Conservation (phyloP, 2,888 invertebrate species). For the Agrochola circellaris region DNA sequence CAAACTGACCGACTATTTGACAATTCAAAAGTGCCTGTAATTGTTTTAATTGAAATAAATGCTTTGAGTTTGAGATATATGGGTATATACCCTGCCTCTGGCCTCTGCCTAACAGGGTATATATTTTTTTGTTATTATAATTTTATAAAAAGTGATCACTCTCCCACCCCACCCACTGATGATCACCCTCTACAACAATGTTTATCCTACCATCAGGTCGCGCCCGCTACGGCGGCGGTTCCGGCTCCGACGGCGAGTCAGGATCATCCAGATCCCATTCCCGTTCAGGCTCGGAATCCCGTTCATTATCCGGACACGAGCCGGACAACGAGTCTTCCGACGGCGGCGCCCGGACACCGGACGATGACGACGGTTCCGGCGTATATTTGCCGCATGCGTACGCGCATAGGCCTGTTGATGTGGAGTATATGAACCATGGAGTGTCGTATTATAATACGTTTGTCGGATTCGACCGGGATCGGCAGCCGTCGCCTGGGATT, state of each 20-base stretch:
- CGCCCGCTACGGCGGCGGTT: constrained; percentile 92
- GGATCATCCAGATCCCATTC: constrained; percentile 93
- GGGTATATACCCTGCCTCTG: too few relatives aligned
- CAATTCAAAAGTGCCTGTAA: too few relatives aligned
- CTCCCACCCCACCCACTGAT: too few relatives aligned
- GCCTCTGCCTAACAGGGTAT: too few relatives aligned
- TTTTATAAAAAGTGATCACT: too few relatives aligned
- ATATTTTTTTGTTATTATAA: too few relatives aligned
- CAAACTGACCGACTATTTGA: too few relatives aligned
- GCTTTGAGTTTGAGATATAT: too few relatives aligned
- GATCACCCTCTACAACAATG: not conserved
- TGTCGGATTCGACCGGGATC: constrained; percentile 90
- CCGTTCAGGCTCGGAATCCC: constrained; percentile 91
- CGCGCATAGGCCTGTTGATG: constrained; percentile 82
- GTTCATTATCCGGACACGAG: constrained; percentile 93
- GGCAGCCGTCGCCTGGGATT: constrained; percentile 85
- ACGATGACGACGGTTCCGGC: constrained; percentile 92
- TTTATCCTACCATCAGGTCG: constrained; percentile 87
- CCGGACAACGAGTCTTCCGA: constrained; percentile 95
- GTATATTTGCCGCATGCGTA: constrained; percentile 93
- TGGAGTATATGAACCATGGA: constrained; percentile 90
- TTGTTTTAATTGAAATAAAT: too few relatives aligned
- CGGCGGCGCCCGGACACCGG: constrained; percentile 92
- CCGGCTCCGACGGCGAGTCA: constrained; percentile 90
- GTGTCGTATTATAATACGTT: constrained; percentile 92